Evolutionary conservation across 1,140 invertebrate genomes (phyloP).

Genomic region (Ceratina japonica): DNA sequence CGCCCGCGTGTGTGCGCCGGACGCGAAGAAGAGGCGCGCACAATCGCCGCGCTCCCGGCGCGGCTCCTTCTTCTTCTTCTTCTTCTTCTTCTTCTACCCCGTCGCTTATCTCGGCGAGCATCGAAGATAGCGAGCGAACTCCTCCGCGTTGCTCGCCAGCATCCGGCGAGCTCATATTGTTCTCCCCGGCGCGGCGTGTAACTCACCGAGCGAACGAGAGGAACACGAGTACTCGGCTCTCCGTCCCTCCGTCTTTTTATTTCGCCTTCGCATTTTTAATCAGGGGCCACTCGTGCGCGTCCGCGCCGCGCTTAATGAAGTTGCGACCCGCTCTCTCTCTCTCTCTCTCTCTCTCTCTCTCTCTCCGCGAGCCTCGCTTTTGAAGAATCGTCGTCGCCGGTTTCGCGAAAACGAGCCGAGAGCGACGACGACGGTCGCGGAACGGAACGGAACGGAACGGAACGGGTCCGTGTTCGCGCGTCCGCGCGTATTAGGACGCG

Average conservation of each 20-base stretch:
- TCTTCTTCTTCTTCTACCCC: constrained; percentile 17
- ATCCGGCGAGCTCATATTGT: constrained; percentile 75
- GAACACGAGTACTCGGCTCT: not conserved
- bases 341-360: no score
- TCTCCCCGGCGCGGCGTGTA: constrained; percentile 62
- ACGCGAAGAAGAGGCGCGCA: constrained; percentile 41
- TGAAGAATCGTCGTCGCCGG: not conserved
- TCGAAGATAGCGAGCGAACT: constrained; percentile 74
- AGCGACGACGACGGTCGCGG: not conserved
- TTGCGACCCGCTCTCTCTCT: not conserved
- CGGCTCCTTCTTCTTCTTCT: not conserved
- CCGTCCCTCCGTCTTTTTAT: constrained; percentile 5
- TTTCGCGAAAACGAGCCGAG: not conserved
- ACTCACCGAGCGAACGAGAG: constrained; percentile 52
- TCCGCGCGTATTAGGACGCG: constrained; percentile 50
- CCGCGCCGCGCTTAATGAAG: constrained; percentile 9
- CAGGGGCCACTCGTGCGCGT: not conserved
- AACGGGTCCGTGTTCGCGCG: constrained; percentile 6
- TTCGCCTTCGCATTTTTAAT: constrained; percentile 21
- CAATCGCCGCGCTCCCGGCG: constrained; percentile 45
- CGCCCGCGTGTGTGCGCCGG: constrained; percentile 12
- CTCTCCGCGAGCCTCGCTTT: not conserved
- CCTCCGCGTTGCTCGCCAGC: constrained; percentile 33
- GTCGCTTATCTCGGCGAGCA: constrained; percentile 73
- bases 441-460: not conserved